These are phyloP conservation scores for human DNA, from an alignment of 2,113 vertebrate species.

Conservation along the genomic window GRCh38 chr2:40743001-40743500, in stretches of 20 bases:
- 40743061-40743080: not conserved
- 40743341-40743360: not conserved
- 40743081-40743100: slow-evolving; percentile 4
- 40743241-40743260: not conserved
- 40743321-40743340: not conserved
- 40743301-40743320: not conserved
- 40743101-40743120: not conserved
- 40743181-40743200: slow-evolving; percentile 14
- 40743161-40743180: not conserved
- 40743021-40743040: not conserved
- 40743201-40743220: not conserved
- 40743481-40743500: not conserved
- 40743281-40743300: not conserved
- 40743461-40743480: not conserved
- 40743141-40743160: slow-evolving; percentile 23
- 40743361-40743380: not conserved
- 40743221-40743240: not conserved
- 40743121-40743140: slow-evolving; percentile 25
- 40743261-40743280: not conserved
- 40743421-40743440: not conserved
- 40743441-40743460: not conserved
- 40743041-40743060: not conserved
- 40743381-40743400: not conserved
- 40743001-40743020: not conserved
- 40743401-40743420: not conserved